Percentiles rank a stretch among this genome's conserved stretches.
These are phyloP conservation scores for Hetaerina titia DNA, from an alignment of 2,888 invertebrate genomes.

Conservation along the genomic window DNA sequence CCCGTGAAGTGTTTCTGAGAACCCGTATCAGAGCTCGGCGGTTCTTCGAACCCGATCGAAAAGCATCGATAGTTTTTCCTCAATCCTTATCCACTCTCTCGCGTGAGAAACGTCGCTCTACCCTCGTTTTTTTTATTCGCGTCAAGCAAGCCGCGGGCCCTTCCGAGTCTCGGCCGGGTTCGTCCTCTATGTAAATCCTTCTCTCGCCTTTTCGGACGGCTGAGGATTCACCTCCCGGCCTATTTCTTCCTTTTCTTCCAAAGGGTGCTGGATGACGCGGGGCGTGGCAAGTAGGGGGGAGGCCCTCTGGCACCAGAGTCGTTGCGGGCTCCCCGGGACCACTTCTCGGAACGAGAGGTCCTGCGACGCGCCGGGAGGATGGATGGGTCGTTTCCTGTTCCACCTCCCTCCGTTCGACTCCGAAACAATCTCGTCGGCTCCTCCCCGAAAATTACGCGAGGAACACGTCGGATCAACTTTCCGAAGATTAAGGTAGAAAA, in stretches of 20 bases:
- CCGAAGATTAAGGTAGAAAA: background rate
- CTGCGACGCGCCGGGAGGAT: background rate
- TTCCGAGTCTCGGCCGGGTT: background rate
- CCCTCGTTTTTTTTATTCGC: background rate
- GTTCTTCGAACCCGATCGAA: background rate
- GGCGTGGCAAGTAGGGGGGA: no score
- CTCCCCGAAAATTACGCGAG: background rate
- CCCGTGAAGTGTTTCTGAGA: background rate
- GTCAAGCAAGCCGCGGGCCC: background rate
- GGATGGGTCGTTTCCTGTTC: background rate
- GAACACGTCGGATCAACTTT: background rate
- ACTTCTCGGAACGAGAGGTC: background rate
- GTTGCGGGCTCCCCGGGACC: background rate
- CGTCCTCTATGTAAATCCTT: background rate
- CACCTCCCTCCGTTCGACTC: background rate
- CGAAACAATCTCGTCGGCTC: background rate
- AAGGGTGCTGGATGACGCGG: no score
- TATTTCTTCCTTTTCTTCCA: background rate
- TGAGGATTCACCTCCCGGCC: background rate
- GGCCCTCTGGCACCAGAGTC: background rate
- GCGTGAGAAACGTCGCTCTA: background rate
- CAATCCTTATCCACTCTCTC: background rate
- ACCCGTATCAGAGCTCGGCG: background rate
- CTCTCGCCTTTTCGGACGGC: background rate
- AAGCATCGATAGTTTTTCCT: background rate